A percentile compares a stretch with the other conserved stretches of the same genome.
Evolutionary conservation across 2,113 vertebrate species (phyloP).

Genomic region (Poeciliopsis turrubarensis): DNA sequence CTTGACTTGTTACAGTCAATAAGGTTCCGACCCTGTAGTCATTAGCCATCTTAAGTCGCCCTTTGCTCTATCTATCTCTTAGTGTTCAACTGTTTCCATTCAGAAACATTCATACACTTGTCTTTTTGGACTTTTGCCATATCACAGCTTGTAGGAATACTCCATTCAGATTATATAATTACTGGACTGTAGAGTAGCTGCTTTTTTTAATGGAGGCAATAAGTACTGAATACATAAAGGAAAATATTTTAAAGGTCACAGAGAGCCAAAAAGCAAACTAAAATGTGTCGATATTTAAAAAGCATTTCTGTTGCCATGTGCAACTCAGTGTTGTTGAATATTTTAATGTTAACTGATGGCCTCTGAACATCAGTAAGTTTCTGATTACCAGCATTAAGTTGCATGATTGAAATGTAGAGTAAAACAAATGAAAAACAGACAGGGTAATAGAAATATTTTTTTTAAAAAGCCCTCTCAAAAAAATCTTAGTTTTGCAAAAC

Average conservation of each 20-base stretch:
- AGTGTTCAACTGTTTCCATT: conserved; percentile 25
- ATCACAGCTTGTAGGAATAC: not conserved
- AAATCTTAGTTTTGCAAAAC: too few relatives aligned
- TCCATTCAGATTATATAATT: not conserved
- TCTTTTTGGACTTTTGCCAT: conserved; percentile 42
- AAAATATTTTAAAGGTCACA: not conserved
- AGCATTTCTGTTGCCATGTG: too few relatives aligned
- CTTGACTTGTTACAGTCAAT: conserved; percentile 30
- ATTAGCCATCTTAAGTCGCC: conserved; percentile 79
- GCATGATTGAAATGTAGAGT: too few relatives aligned
- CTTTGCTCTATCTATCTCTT: conserved; percentile 55
- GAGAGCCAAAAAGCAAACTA: not conserved
- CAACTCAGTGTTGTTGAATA: too few relatives aligned
- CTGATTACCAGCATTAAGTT: too few relatives aligned
- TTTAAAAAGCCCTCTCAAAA: too few relatives aligned
- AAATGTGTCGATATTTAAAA: too few relatives aligned
- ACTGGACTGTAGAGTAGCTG: not conserved
- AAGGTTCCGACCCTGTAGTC: conserved; percentile 77
- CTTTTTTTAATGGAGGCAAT: not conserved
- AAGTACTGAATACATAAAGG: not conserved
- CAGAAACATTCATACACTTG: conserved; percentile 47
- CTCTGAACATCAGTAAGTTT: too few relatives aligned
- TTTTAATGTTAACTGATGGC: too few relatives aligned
- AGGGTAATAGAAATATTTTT: too few relatives aligned
- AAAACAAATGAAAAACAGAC: too few relatives aligned